These are phyloP conservation scores for Selene dorsalis DNA, from an alignment of 2,797 vertebrate species.

Conservation along the genomic window DNA sequence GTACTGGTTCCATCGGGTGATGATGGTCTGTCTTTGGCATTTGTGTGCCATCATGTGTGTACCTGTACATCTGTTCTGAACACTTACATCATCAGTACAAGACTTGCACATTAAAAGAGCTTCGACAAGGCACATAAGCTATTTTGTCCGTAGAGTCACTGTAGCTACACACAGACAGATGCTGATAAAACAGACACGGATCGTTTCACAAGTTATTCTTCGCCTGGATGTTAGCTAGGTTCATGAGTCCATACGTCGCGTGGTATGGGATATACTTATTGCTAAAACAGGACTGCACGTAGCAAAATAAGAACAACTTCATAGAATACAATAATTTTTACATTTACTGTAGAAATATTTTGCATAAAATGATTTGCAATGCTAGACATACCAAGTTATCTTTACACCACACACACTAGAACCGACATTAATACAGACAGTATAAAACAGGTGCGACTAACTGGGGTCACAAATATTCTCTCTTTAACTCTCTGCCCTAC, in stretches of 20 bases:
- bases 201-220: slow-evolving; percentile 39
- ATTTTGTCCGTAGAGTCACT: slow-evolving; percentile 60
- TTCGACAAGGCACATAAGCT: slow-evolving; percentile 80
- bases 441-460: slow-evolving; percentile 74
- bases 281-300: slow-evolving; percentile 79
- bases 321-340: slow-evolving; percentile 68
- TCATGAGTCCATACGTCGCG: slow-evolving; percentile 60
- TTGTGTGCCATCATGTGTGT: slow-evolving; percentile 39
- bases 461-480: slow-evolving; percentile 47
- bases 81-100: slow-evolving; percentile 58
- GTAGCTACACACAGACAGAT: slow-evolving; percentile 69
- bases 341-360: slow-evolving; percentile 77
- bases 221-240: slow-evolving; percentile 49
- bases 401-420: slow-evolving; percentile 62
- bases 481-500: slow-evolving; percentile 46
- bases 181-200: slow-evolving; percentile 54
- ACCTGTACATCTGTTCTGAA: slow-evolving; percentile 47
- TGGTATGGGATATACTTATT: slow-evolving; percentile 76
- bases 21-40: slow-evolving; percentile 61
- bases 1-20: not conserved
- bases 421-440: slow-evolving; percentile 70
- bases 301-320: slow-evolving; percentile 71
- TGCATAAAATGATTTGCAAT: slow-evolving; percentile 78
- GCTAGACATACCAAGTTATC: slow-evolving; percentile 59
- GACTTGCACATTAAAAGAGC: slow-evolving; percentile 66